Evolutionary conservation across 2,888 invertebrate species (phyloP).

Genomic region (Apodemia hepburni): DNA sequence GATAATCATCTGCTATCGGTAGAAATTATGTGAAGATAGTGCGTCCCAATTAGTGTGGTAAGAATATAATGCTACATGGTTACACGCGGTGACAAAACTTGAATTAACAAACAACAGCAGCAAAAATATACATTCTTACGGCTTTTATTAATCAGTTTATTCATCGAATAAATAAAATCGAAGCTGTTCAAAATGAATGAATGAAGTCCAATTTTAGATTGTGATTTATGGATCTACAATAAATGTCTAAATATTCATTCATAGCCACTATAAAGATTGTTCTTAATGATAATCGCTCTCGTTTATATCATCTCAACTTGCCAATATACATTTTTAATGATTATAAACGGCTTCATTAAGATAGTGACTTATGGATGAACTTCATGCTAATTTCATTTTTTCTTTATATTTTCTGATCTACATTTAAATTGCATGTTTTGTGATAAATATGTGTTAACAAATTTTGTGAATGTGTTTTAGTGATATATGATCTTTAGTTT

Average conservation of each 20-base stretch:
- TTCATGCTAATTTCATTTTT: background rate
- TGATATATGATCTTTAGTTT: background rate
- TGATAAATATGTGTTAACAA: background rate
- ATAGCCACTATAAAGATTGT: slow-evolving; percentile 1
- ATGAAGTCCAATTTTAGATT: slow-evolving; percentile 2
- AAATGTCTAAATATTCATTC: slow-evolving; percentile 10
- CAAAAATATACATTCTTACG: background rate
- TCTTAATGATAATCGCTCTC: background rate
- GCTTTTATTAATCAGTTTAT: background rate
- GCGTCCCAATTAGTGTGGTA: too few species aligned
- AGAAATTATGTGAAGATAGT: too few species aligned
- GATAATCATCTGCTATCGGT: too few species aligned
- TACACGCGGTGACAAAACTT: too few species aligned
- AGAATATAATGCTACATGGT: too few species aligned
- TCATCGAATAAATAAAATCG: background rate
- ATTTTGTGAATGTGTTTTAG: background rate
- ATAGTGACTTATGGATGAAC: slow-evolving; percentile 8
- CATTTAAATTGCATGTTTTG: slow-evolving; percentile 8
- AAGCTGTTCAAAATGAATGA: background rate
- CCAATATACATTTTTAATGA: slow-evolving; percentile 1
- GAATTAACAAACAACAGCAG: background rate
- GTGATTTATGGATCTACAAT: slow-evolving; percentile 8
- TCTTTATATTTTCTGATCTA: background rate
- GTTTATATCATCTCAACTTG: background rate
- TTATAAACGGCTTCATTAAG: slow-evolving; percentile 5